Conservation (phyloP, 2,888 invertebrate genomes). For the Panzeria rudis region DNA sequence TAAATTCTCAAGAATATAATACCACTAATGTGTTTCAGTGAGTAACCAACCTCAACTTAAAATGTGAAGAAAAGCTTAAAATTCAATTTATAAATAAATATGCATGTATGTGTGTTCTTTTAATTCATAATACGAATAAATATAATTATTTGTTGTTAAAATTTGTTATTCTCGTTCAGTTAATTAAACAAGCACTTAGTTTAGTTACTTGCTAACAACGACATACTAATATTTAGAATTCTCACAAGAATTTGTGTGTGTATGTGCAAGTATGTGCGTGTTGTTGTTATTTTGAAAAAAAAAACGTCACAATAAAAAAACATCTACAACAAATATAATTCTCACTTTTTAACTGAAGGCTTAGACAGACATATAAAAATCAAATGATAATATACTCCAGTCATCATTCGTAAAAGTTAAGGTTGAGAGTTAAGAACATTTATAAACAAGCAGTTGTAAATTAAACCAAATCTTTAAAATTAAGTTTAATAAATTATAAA, state of each 20-base stretch:
- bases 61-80: not conserved
- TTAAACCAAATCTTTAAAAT: conserved; percentile 6
- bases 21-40: not conserved
- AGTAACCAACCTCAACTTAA: not conserved
- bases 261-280: conserved; percentile 26
- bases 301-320: conserved; percentile 32
- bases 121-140: conserved; percentile 6
- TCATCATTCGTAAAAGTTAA: conserved; percentile 53
- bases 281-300: conserved; percentile 19
- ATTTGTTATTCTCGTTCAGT: not conserved
- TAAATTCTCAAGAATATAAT: not conserved
- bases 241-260: not conserved
- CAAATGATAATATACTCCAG: not conserved
- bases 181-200: conserved; percentile 9
- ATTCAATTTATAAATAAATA: not conserved
- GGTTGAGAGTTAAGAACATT: conserved; percentile 50
- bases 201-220: conserved; percentile 11
- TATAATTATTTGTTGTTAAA: conserved; percentile 3
- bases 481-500: no score
- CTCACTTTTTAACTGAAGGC: conserved; percentile 27
- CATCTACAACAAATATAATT: not conserved
- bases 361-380: conserved; percentile 51
- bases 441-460: not conserved
- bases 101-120: not conserved
- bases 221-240: not conserved